A percentile compares a stretch with the other conserved stretches of the same genome.
Conservation (phyloP, 1,140 invertebrate species). For the Caerostris darwini region DNA sequence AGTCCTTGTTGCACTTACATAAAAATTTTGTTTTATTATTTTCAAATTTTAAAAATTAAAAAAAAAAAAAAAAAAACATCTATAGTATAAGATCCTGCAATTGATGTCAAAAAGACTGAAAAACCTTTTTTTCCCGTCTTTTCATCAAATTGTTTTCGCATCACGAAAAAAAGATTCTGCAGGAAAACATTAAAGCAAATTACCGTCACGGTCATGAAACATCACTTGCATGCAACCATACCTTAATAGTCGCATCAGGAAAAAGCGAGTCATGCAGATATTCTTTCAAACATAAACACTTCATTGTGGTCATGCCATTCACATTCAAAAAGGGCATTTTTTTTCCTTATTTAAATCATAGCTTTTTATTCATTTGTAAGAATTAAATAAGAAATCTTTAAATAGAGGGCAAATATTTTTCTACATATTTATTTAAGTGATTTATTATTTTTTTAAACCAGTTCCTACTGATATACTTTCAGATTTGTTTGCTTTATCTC, state of each 20-base stretch:
- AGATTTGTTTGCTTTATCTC: too few species aligned
- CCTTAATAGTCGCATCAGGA: background rate
- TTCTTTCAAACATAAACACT: background rate
- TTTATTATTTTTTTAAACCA: background rate
- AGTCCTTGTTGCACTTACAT: too few species aligned
- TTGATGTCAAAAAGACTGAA: too few species aligned
- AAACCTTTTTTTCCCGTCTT: background rate
- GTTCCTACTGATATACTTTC: background rate
- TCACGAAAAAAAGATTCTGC: background rate
- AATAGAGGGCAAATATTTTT: background rate
- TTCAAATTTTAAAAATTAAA: too few species aligned
- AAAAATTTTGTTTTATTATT: too few species aligned
- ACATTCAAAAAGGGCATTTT: background rate
- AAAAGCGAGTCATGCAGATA: background rate
- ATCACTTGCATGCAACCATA: background rate
- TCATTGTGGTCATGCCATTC: background rate
- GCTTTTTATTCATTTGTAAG: background rate
- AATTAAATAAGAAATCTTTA: background rate
- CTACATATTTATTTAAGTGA: background rate
- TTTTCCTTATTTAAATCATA: background rate
- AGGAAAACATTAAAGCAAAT: background rate
- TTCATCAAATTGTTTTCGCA: background rate
- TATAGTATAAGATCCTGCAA: too few species aligned
- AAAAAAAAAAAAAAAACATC: too few species aligned
- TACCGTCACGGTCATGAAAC: background rate